Conservation (phyloP, 1,140 invertebrate genomes). For the Gryon sp. region DNA sequence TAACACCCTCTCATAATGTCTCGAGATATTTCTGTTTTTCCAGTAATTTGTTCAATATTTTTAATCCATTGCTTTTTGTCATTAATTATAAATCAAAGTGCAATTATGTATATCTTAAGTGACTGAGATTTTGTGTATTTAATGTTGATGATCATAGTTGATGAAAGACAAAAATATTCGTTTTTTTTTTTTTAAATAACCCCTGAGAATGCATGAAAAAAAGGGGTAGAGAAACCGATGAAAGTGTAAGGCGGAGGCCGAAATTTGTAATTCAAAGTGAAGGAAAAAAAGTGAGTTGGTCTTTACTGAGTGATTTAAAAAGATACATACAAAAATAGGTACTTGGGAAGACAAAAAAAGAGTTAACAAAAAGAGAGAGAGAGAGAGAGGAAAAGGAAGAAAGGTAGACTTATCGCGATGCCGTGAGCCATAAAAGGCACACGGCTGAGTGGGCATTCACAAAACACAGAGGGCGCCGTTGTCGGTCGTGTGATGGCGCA, state of each 20-base stretch:
- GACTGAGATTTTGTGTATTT: too few species aligned
- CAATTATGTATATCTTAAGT: too few species aligned
- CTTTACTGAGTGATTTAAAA: constrained; percentile 7
- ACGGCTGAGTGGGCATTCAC: constrained; percentile 42
- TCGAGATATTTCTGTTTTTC: neutral
- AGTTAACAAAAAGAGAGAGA: neutral
- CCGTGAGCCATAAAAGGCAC: constrained; percentile 43
- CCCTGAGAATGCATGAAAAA: too few species aligned
- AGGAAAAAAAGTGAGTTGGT: constrained; percentile 21
- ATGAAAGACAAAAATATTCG: too few species aligned
- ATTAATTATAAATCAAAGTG: too few species aligned
- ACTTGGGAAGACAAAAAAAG: constrained; percentile 1
- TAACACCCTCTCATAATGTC: constrained; percentile 7
- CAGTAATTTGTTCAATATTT: neutral
- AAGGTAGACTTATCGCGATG: constrained; percentile 33
- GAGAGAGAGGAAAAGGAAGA: neutral
- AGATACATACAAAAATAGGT: constrained; percentile 46
- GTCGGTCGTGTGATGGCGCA: constrained; percentile 25
- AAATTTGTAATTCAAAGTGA: constrained; percentile 49
- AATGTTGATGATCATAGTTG: too few species aligned
- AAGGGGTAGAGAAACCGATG: neutral
- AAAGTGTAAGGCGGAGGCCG: too few species aligned
- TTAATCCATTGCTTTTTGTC: too few species aligned
- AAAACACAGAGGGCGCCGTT: constrained; percentile 19
- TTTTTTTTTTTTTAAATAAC: too few species aligned